Evolutionary conservation across 2,113 vertebrate species (phyloP).

Genomic region (Bufo bufo): DNA sequence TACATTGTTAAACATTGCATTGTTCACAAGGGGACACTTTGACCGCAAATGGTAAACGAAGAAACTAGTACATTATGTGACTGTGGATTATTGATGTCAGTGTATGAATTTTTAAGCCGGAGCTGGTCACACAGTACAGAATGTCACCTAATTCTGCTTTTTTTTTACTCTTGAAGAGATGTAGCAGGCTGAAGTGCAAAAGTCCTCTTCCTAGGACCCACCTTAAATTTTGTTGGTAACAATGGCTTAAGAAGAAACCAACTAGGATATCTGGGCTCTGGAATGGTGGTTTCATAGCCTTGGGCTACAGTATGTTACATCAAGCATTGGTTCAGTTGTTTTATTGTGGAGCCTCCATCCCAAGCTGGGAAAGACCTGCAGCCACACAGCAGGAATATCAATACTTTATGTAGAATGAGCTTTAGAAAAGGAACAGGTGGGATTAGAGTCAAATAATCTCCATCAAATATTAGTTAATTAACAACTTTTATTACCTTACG

Average conservation of each 20-base stretch:
- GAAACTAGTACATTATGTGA: too few relatives aligned
- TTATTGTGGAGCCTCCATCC: constrained; percentile 13
- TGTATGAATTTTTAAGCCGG: too few relatives aligned
- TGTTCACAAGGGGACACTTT: too few relatives aligned
- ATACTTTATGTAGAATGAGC: constrained; percentile 25
- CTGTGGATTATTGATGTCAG: too few relatives aligned
- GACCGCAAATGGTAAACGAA: too few relatives aligned
- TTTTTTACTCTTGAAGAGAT: too few relatives aligned
- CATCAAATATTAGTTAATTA: constrained; percentile 30
- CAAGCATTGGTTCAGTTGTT: background rate
- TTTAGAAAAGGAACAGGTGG: constrained; percentile 36
- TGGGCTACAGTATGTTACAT: constrained; percentile 21
- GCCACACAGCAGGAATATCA: constrained; percentile 47
- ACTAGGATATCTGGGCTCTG: background rate
- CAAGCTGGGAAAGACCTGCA: constrained; percentile 29
- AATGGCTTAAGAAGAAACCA: constrained; percentile 16
- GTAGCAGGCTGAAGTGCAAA: background rate
- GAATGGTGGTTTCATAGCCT: constrained; percentile 38
- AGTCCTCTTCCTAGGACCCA: background rate
- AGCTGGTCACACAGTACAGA: too few relatives aligned
- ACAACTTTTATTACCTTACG: constrained; percentile 6
- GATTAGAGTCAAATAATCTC: background rate
- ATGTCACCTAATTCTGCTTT: background rate
- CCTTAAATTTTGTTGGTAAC: background rate
- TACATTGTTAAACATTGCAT: too few relatives aligned